A percentile compares a stretch with the other conserved stretches of the same genome.
These are phyloP conservation scores for chimpanzee (Pan troglodytes) DNA, from an alignment of 2,113 vertebrate species.

Conservation along the genomic window DNA sequence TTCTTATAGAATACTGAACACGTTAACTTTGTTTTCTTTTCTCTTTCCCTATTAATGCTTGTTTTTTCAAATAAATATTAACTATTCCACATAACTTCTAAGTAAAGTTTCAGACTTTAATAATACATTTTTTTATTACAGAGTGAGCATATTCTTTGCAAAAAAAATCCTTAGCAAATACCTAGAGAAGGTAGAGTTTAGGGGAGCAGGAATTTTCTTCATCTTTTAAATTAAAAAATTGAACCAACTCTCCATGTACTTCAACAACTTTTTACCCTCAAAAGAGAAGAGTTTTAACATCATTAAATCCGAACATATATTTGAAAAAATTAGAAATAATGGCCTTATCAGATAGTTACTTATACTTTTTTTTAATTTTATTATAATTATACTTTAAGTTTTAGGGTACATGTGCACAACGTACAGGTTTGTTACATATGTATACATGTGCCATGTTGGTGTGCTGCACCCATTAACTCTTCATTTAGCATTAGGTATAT, in stretches of 20 bases:
- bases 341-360: neutral
- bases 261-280: neutral
- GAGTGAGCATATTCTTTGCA: neutral
- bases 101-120: slow-evolving; percentile 36
- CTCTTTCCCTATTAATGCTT: neutral
- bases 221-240: neutral
- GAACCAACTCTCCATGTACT: neutral
- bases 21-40: neutral
- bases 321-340: neutral
- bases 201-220: neutral
- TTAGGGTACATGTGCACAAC: too few relatives aligned
- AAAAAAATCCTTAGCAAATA: neutral
- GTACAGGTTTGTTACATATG: too few relatives aligned
- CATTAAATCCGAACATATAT: neutral
- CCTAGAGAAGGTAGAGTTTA: neutral
- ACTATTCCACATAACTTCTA: neutral
- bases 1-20: neutral
- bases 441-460: too few relatives aligned
- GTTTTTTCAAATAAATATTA: slow-evolving; percentile 12
- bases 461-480: too few relatives aligned
- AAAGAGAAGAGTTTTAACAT: neutral
- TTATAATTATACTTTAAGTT: too few relatives aligned
- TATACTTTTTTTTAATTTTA: neutral
- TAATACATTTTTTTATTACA: neutral
- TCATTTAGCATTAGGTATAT: too few relatives aligned